These are phyloP conservation scores for Magallana gigas DNA, from an alignment of 1,140 invertebrate genomes.

Conservation along the genomic window DNA sequence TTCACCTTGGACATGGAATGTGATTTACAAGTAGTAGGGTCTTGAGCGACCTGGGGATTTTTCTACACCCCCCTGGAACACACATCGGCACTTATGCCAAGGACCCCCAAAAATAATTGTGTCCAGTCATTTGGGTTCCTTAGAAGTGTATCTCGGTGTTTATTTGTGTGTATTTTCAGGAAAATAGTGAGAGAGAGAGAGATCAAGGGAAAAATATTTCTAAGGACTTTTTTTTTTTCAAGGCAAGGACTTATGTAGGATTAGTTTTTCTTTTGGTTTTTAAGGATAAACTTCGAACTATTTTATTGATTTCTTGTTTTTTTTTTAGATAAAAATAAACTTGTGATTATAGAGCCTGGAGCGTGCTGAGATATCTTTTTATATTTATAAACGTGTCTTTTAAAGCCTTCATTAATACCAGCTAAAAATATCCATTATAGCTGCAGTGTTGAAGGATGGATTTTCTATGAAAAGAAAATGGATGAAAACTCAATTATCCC, in stretches of 20 bases:
- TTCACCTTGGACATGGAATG: conserved; percentile 8
- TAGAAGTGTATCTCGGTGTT: neutral
- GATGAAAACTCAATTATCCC: neutral
- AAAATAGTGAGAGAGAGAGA: neutral
- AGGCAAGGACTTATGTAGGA: neutral
- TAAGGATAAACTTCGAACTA: neutral
- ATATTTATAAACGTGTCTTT: neutral
- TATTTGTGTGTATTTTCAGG: too few species aligned
- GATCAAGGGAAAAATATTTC: too few species aligned
- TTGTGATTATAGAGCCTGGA: neutral
- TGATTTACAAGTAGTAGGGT: neutral
- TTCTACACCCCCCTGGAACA: neutral
- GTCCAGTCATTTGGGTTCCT: neutral
- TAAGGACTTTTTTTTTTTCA: too few species aligned
- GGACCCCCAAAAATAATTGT: neutral
- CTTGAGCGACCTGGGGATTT: conserved; percentile 23
- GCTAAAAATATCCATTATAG: neutral
- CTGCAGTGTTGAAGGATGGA: neutral
- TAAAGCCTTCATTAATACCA: neutral
- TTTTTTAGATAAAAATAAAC: neutral
- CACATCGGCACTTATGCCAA: neutral
- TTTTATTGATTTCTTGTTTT: neutral
- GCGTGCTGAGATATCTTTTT: neutral
- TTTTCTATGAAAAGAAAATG: neutral
- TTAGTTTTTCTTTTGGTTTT: neutral